These are phyloP conservation scores for Drosophila conformis DNA, from an alignment of 2,888 invertebrate genomes.

Conservation along the genomic window DNA sequence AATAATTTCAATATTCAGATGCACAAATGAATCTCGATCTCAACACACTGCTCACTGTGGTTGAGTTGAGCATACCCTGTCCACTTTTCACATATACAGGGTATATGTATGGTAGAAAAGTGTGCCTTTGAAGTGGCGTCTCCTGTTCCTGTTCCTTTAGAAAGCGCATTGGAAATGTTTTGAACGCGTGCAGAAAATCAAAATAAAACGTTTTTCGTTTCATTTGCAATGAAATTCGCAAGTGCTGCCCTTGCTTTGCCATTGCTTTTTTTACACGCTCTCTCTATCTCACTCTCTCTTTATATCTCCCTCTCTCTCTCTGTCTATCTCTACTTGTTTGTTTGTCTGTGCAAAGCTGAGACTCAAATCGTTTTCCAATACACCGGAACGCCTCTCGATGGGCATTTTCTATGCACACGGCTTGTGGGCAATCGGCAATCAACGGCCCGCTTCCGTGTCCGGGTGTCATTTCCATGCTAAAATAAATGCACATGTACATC, in stretches of 20 bases:
- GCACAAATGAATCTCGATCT: not conserved
- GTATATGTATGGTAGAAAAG: slow-evolving; percentile 31
- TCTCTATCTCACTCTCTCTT: not conserved
- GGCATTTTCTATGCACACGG: slow-evolving; percentile 68
- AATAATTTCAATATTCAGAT: not conserved
- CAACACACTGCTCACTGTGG: not conserved
- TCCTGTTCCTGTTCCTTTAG: not conserved
- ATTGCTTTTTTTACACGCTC: not conserved
- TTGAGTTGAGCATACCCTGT: not conserved
- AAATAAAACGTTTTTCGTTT: slow-evolving; percentile 79
- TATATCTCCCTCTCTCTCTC: slow-evolving; percentile 1
- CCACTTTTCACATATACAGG: not conserved
- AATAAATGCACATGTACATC: not conserved
- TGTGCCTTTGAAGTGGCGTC: slow-evolving; percentile 64
- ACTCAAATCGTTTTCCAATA: slow-evolving; percentile 72
- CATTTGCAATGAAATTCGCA: slow-evolving; percentile 79
- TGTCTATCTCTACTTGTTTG: slow-evolving; percentile 8
- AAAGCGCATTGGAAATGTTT: slow-evolving; percentile 24
- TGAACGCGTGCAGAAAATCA: slow-evolving; percentile 76
- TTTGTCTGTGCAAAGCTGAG: slow-evolving; percentile 33
- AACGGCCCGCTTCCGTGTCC: slow-evolving; percentile 57
- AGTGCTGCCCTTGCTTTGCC: slow-evolving; percentile 64
- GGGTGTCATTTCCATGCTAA: slow-evolving; percentile 51
- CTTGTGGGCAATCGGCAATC: slow-evolving; percentile 68
- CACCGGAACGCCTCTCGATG: slow-evolving; percentile 34